These are phyloP conservation scores for Prunella strophiata DNA, from an alignment of 2,797 vertebrate species.

Conservation along the genomic window DNA sequence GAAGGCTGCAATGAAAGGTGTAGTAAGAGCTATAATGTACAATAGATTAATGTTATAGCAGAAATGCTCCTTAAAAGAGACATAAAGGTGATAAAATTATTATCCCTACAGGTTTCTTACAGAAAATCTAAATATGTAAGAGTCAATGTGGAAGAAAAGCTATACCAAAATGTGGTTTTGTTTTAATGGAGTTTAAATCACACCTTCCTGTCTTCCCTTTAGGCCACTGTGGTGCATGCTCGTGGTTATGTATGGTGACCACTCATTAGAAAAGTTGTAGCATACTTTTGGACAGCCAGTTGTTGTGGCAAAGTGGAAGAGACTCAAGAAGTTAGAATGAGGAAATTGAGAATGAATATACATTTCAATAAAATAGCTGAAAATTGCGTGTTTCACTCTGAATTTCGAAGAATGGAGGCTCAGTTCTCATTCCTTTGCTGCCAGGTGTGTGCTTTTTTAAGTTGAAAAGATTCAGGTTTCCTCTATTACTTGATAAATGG, in stretches of 20 bases:
- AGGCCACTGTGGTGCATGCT: not conserved
- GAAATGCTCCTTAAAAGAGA: not conserved
- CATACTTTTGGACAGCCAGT: not conserved
- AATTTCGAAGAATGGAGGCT: not conserved
- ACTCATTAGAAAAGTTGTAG: not conserved
- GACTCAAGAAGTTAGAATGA: not conserved
- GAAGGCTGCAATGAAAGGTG: not conserved
- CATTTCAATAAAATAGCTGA: not conserved
- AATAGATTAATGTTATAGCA: not conserved
- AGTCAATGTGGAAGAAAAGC: not conserved
- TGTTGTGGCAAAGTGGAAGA: not conserved
- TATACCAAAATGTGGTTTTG: not conserved
- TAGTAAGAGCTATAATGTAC: not conserved
- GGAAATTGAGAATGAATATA: not conserved
- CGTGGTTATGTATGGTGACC: not conserved
- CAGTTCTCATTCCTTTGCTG: not conserved
- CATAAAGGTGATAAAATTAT: not conserved
- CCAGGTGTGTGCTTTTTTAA: slow-evolving; percentile 1
- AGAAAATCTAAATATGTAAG: not conserved
- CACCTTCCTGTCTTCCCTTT: not conserved
- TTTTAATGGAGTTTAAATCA: not conserved
- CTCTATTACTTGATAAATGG: not conserved
- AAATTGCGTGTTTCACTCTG: not conserved
- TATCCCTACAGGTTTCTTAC: not conserved
- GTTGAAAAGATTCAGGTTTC: not conserved